Percentiles rank a stretch among this genome's conserved stretches.
phyloP scores from a whole-genome alignment of 2,888 invertebrate genomes.

The Craniophora ligustri region DNA sequence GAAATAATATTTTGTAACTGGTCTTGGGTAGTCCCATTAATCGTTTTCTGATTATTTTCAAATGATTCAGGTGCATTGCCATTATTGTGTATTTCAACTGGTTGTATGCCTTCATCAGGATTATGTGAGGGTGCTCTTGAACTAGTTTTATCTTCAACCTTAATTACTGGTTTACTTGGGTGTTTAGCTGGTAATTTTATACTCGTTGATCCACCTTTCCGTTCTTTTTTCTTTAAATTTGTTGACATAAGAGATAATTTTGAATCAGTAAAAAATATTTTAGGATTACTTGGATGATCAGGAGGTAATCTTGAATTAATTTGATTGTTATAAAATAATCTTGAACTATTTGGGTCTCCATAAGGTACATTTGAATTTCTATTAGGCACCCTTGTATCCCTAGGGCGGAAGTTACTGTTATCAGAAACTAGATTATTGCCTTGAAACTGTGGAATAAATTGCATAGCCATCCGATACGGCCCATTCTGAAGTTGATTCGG shows the following conservation, averaged over 20 bases:
- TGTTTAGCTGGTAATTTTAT: background rate
- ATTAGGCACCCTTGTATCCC: background rate
- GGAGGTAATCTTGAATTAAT: background rate
- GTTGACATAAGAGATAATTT: background rate
- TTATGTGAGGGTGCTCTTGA: background rate
- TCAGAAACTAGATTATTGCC: background rate
- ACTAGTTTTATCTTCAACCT: background rate
- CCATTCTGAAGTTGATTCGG: background rate
- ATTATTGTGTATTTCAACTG: background rate
- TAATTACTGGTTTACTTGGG: background rate
- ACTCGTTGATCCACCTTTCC: too few species aligned
- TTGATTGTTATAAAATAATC: background rate
- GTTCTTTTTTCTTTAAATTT: too few species aligned
- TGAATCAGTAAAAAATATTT: background rate
- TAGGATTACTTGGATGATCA: background rate
- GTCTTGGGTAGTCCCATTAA: background rate
- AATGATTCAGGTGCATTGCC: background rate
- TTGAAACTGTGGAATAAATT: slow-evolving; percentile 13
- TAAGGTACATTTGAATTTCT: background rate
- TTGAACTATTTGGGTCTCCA: background rate
- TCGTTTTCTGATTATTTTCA: background rate
- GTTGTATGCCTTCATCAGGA: too few species aligned
- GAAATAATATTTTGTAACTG: slow-evolving; percentile 2
- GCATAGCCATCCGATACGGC: background rate
- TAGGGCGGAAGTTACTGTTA: background rate